Percentiles rank a stretch among this genome's conserved stretches.
phyloP scores from a whole-genome alignment of 2,888 invertebrate species.

The Liodrosophila aerea region DNA sequence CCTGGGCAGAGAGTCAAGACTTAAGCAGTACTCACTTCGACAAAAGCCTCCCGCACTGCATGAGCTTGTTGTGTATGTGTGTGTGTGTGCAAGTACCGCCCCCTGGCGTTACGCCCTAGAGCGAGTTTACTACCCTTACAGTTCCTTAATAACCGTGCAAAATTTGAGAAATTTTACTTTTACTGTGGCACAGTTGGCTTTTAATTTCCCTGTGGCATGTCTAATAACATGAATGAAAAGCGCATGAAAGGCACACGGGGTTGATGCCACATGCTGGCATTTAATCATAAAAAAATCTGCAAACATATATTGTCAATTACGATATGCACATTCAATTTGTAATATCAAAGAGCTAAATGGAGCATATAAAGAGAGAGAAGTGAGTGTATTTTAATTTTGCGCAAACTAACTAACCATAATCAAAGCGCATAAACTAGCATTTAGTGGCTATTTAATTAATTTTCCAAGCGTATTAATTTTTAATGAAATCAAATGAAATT shows the following conservation, averaged over 20 bases:
- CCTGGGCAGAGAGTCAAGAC: constrained; percentile 46
- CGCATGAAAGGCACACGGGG: constrained; percentile 27
- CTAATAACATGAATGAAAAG: constrained; percentile 48
- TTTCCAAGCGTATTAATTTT: constrained; percentile 51
- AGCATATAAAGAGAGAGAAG: constrained; percentile 4
- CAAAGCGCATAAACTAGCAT: constrained; percentile 33
- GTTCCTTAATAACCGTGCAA: constrained; percentile 46
- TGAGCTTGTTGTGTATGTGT: neutral
- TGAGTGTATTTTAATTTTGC: constrained; percentile 44
- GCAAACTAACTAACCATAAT: constrained; percentile 60
- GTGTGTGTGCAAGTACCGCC: constrained; percentile 9
- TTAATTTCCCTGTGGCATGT: constrained; percentile 60
- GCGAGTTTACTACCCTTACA: constrained; percentile 24
- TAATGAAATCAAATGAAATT: constrained; percentile 59
- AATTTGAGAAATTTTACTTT: constrained; percentile 42
- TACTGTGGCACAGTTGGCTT: constrained; percentile 34
- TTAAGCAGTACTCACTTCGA: constrained; percentile 48
- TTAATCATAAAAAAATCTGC: constrained; percentile 18
- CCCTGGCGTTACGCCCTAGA: constrained; percentile 27
- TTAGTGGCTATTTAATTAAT: constrained; percentile 70
- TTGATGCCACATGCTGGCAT: constrained; percentile 23
- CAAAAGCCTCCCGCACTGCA: constrained; percentile 30
- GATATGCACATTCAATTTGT: constrained; percentile 37
- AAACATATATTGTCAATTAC: constrained; percentile 49
- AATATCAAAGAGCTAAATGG: constrained; percentile 14